A percentile compares a stretch with the other conserved stretches of the same genome.
Evolutionary conservation across 2,113 vertebrate genomes (phyloP).

Genomic region (Chaenocephalus aceratus): DNA sequence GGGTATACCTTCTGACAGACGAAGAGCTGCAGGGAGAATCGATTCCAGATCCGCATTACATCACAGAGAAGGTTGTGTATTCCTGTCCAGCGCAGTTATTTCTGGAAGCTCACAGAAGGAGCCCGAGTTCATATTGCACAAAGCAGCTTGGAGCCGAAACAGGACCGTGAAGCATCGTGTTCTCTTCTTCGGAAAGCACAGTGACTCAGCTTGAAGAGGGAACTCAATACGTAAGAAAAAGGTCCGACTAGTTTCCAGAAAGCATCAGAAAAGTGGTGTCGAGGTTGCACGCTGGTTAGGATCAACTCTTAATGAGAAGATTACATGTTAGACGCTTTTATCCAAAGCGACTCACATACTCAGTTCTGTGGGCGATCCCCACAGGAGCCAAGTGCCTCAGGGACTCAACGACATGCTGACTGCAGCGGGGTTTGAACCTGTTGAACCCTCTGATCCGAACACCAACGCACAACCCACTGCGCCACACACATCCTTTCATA

Average conservation of each 20-base stretch:
- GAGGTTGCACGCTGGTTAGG: not conserved
- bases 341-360: too few relatives aligned
- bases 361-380: too few relatives aligned
- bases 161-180: conserved; percentile 3
- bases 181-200: too few relatives aligned
- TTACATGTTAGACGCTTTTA: too few relatives aligned
- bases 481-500: too few relatives aligned
- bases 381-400: too few relatives aligned
- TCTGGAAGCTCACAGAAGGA: conserved; percentile 42
- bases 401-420: too few relatives aligned
- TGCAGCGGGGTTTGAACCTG: too few relatives aligned
- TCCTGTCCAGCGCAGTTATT: conserved; percentile 9
- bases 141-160: conserved; percentile 50
- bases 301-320: not conserved
- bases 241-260: not conserved
- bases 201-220: conserved; percentile 4
- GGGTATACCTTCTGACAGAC: not conserved
- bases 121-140: conserved; percentile 49
- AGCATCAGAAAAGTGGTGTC: not conserved
- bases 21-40: conserved; percentile 32
- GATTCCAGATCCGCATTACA: conserved; percentile 18
- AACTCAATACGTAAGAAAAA: not conserved
- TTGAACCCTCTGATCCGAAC: too few relatives aligned
- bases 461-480: too few relatives aligned
- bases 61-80: conserved; percentile 35